Percentiles rank a stretch among this genome's conserved stretches.
These are phyloP conservation scores for Micromussa lordhowensis DNA, from an alignment of 92 coral and sea anemone genomes.

Conservation along the genomic window DNA sequence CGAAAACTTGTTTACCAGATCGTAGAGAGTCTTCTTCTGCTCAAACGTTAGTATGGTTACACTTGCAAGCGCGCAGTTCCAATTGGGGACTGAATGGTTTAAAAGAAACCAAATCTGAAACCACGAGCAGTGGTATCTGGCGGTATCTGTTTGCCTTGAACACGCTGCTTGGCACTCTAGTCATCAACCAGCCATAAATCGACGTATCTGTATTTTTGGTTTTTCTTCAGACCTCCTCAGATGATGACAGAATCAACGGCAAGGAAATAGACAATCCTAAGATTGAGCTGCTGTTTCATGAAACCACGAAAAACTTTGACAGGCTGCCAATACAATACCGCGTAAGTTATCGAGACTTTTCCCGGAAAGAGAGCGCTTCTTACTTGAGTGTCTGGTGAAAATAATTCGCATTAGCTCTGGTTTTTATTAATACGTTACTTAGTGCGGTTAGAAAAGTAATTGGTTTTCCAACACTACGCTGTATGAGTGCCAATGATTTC, in stretches of 20 bases:
- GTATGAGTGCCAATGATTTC: no score
- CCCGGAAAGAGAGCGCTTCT: background rate
- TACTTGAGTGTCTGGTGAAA: background rate
- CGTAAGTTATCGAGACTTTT: conserved; percentile 51
- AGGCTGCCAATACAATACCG: conserved; percentile 94
- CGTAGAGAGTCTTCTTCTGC: background rate
- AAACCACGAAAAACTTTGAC: conserved; percentile 98
- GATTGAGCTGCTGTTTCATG: conserved; percentile 89
- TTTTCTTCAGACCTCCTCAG: conserved; percentile 74
- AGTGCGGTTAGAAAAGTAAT: no score
- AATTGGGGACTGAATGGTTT: no score
- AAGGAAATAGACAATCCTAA: conserved; percentile 74
- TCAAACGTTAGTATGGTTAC: background rate
- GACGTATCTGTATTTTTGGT: background rate
- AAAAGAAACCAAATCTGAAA: no score
- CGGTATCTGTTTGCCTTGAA: no score
- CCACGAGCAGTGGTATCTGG: no score
- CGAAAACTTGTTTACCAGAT: background rate
- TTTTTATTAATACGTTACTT: no score
- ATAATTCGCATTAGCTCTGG: no score
- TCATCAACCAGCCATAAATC: no score
- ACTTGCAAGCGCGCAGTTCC: background rate
- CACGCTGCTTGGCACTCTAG: no score
- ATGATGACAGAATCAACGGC: conserved; percentile 78
- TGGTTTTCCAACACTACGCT: no score